Evolutionary conservation across 2,797 vertebrate species (phyloP).

Genomic region (Chiloscyllium punctatum): DNA sequence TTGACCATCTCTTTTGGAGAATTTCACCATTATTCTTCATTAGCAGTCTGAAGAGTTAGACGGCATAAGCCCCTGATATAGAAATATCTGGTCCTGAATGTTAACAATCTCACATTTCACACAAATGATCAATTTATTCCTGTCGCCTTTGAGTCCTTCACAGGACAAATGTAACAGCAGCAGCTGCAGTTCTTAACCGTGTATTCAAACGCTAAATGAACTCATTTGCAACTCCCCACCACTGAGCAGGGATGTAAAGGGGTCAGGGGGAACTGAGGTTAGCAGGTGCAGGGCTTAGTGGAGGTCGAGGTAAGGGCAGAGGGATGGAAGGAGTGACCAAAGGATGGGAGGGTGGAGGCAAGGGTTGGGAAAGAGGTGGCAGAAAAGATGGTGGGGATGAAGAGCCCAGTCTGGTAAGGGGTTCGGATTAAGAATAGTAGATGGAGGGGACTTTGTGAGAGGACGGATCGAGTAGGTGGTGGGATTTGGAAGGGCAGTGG

Average conservation of each 20-base stretch:
- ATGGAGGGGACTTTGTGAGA: not conserved
- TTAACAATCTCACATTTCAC: not conserved
- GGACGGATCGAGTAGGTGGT: too few relatives aligned
- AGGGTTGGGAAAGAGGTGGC: not conserved
- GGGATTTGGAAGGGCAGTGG: too few relatives aligned
- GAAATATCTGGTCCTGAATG: not conserved
- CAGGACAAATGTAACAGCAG: not conserved
- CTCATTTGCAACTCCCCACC: not conserved
- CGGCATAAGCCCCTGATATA: not conserved
- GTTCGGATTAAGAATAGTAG: not conserved
- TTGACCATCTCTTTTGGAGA: not conserved
- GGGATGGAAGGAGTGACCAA: too few relatives aligned
- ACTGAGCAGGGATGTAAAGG: not conserved
- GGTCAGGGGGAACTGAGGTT: too few relatives aligned
- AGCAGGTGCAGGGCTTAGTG: not conserved
- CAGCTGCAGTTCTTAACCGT: not conserved
- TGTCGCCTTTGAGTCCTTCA: not conserved
- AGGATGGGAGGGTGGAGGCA: not conserved
- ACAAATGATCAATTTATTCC: not conserved
- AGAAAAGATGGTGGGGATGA: too few relatives aligned
- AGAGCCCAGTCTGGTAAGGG: too few relatives aligned
- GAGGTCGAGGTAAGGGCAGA: not conserved
- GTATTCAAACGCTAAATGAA: not conserved
- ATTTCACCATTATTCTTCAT: conserved; percentile 2
- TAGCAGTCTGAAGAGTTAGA: not conserved